Evolutionary conservation across 2,888 invertebrate species (phyloP).

Genomic region (Apamea epomidion): DNA sequence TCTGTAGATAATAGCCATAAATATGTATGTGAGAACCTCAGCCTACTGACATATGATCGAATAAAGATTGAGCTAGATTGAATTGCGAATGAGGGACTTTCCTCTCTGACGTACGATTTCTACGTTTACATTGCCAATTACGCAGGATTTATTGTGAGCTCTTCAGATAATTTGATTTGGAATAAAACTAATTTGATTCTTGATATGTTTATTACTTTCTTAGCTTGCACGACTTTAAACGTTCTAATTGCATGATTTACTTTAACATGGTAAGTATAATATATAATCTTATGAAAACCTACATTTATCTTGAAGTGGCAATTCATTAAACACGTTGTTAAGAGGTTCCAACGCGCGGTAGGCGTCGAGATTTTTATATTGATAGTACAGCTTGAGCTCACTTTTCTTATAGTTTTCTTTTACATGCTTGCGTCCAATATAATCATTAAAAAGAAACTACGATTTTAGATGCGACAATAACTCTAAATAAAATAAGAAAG

Average conservation of each 20-base stretch:
- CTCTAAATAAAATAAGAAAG: constrained; percentile 76
- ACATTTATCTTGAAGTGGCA: constrained; percentile 18
- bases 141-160: constrained; percentile 48
- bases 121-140: constrained; percentile 57
- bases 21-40: constrained; percentile 47
- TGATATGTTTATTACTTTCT: constrained; percentile 39
- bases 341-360: constrained; percentile 22
- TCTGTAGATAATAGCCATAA: constrained; percentile 49
- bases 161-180: constrained; percentile 36
- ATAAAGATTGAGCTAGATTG: constrained; percentile 48
- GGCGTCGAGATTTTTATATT: constrained; percentile 43
- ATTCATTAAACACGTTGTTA: constrained; percentile 36
- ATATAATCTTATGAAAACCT: constrained; percentile 24
- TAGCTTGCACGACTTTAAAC: neutral
- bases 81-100: constrained; percentile 50
- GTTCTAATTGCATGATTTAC: constrained; percentile 13
- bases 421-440: constrained; percentile 63
- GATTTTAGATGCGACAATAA: constrained; percentile 66
- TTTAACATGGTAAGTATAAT: constrained; percentile 11
- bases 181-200: constrained; percentile 31
- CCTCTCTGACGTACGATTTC: constrained; percentile 50
- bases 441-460: constrained; percentile 69
- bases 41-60: constrained; percentile 42
- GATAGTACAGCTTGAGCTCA: constrained; percentile 47
- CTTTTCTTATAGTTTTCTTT: constrained; percentile 59